phyloP scores from a whole-genome alignment of 1,140 invertebrate genomes.

The Ephestia elutella region DNA sequence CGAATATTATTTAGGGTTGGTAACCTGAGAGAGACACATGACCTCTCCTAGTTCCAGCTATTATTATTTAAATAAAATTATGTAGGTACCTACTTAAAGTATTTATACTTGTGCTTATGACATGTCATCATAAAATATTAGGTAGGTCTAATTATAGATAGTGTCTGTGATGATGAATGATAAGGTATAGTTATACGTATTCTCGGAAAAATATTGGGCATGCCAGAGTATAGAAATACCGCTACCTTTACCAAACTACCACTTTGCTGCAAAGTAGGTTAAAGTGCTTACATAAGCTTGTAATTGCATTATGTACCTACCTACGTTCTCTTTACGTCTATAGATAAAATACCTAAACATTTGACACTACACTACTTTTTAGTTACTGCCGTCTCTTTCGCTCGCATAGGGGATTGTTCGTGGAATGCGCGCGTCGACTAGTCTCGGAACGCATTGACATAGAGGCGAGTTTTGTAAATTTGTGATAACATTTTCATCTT shows the following conservation, averaged over 20 bases:
- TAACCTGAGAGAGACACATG: too few relatives aligned
- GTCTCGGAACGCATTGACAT: slow-evolving; percentile 48
- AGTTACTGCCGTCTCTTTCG: slow-evolving; percentile 58
- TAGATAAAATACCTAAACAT: slow-evolving; percentile 74
- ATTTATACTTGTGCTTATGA: too few relatives aligned
- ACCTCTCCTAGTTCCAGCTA: too few relatives aligned
- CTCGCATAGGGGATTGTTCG: slow-evolving; percentile 59
- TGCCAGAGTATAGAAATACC: too few relatives aligned
- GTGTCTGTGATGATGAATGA: too few relatives aligned
- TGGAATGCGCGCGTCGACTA: slow-evolving; percentile 71
- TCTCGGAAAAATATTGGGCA: too few relatives aligned
- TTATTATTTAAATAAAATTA: too few relatives aligned
- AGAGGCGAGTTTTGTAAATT: slow-evolving; percentile 18
- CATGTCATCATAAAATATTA: too few relatives aligned
- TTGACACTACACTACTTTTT: slow-evolving; percentile 69
- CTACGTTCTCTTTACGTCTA: slow-evolving; percentile 66
- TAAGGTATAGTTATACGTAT: too few relatives aligned
- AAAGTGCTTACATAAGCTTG: slow-evolving; percentile 65
- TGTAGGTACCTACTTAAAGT: too few relatives aligned
- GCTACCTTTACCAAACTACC: slow-evolving; percentile 33
- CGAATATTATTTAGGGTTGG: too few relatives aligned
- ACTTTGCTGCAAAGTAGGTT: slow-evolving; percentile 57
- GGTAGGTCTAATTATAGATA: too few relatives aligned
- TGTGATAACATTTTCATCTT: slow-evolving; percentile 18
- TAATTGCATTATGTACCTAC: slow-evolving; percentile 72